Conservation (phyloP, 2,113 vertebrate genomes). For the Anolis carolinensis region DNA sequence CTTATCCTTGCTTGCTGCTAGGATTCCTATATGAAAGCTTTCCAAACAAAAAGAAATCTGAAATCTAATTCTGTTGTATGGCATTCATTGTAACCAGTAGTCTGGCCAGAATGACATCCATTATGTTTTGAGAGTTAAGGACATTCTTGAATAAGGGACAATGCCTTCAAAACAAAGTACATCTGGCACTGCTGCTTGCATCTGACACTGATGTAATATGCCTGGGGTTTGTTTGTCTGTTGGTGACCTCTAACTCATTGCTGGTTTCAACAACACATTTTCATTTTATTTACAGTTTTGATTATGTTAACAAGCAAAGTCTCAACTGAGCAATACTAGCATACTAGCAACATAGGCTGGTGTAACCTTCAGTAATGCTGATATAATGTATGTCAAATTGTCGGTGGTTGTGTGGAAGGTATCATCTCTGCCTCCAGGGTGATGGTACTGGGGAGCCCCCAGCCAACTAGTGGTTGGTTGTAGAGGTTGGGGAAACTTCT, state of each 20-base stretch:
- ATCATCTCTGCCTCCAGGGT: no score
- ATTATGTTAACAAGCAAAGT: rapidly evolving
- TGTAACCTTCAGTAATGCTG: no score
- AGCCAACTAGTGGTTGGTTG: no score
- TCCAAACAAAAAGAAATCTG: background rate
- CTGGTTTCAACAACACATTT: background rate
- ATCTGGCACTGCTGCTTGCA: background rate
- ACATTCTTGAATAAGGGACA: background rate
- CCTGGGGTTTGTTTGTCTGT: rapidly evolving
- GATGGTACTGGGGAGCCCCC: no score
- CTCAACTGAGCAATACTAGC: rapidly evolving
- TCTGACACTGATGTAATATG: background rate
- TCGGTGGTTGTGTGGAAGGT: no score
- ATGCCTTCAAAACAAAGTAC: background rate
- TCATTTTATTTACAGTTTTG: background rate
- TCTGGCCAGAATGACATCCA: background rate
- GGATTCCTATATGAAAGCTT: background rate
- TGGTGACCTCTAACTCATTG: rapidly evolving
- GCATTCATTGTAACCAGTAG: background rate
- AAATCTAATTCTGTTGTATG: background rate
- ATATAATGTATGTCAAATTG: no score
- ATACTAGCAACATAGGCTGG: no score
- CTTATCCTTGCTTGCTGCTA: background rate
- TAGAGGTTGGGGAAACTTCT: no score
- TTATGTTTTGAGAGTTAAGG: background rate